These are phyloP conservation scores for Apocrypta bakeri DNA, from an alignment of 1,140 invertebrate genomes.

Conservation along the genomic window DNA sequence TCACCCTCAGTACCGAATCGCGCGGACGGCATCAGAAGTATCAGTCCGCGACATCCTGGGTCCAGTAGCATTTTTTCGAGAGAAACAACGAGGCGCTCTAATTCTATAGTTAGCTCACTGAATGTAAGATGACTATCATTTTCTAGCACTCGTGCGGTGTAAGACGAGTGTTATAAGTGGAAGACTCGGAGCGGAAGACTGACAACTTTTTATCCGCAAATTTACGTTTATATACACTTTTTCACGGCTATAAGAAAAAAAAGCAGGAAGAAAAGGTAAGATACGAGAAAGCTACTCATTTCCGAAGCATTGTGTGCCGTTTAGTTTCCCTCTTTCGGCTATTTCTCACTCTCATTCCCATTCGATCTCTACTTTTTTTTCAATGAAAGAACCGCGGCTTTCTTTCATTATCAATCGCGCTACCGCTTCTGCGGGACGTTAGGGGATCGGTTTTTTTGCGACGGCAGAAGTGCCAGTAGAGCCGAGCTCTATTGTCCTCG, in stretches of 20 bases:
- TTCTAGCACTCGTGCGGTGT: background rate
- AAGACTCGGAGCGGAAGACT: background rate
- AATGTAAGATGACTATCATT: constrained; percentile 29
- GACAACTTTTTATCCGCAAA: constrained; percentile 38
- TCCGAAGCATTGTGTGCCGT: constrained; percentile 20
- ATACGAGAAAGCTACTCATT: constrained; percentile 24
- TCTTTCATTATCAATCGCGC: constrained; percentile 30
- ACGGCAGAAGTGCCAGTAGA: background rate
- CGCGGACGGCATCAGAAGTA: no score
- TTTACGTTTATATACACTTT: background rate
- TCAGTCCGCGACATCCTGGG: no score
- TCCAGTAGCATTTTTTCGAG: no score
- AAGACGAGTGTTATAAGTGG: background rate
- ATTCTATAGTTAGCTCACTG: no score
- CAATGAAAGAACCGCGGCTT: background rate
- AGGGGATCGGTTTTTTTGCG: background rate
- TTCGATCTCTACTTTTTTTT: constrained; percentile 16
- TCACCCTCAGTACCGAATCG: no score
- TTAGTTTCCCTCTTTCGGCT: background rate
- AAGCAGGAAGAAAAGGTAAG: no score
- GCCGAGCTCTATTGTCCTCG: background rate
- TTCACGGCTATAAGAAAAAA: background rate
- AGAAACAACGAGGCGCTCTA: constrained; percentile 31
- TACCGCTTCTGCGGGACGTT: background rate
- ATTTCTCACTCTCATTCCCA: background rate